A percentile compares a stretch with the other conserved stretches of the same genome.
These are phyloP conservation scores for Eubasilissa splendida DNA, from an alignment of 2,888 invertebrate genomes.

Conservation along the genomic window DNA sequence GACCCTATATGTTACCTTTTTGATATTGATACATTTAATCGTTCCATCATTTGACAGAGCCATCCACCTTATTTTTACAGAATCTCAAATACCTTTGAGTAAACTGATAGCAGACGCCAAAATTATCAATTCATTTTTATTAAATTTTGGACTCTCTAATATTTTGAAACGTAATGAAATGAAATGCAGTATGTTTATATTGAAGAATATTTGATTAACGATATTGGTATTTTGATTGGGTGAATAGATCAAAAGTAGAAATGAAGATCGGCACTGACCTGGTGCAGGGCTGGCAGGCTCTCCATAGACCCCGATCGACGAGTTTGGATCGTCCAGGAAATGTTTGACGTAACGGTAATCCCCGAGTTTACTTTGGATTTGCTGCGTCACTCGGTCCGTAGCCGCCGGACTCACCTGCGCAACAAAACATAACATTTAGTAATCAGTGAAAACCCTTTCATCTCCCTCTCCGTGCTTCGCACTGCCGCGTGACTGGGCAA, in stretches of 20 bases:
- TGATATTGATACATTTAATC: no score
- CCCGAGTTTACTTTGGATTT: slow-evolving; percentile 82
- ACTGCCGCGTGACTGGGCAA: neutral
- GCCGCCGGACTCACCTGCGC: slow-evolving; percentile 77
- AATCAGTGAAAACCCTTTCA: neutral
- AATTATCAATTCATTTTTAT: no score
- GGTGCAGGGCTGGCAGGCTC: slow-evolving; percentile 79
- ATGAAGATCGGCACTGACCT: slow-evolving; percentile 62
- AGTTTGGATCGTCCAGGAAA: slow-evolving; percentile 77
- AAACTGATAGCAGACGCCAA: no score
- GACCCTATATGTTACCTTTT: no score
- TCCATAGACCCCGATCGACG: slow-evolving; percentile 81
- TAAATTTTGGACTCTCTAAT: no score
- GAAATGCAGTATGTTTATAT: no score
- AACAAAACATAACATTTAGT: slow-evolving; percentile 44
- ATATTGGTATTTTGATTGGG: no score
- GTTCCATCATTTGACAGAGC: no score
- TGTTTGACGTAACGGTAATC: slow-evolving; percentile 80
- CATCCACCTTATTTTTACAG: no score
- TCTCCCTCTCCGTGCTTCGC: neutral
- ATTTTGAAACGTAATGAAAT: no score
- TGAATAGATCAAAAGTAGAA: neutral
- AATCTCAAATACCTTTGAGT: no score
- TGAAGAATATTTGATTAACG: no score
- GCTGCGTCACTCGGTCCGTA: slow-evolving; percentile 77